Evolutionary conservation across 2,888 invertebrate species (phyloP).

Genomic region (Drosophila hawaiiensis): DNA sequence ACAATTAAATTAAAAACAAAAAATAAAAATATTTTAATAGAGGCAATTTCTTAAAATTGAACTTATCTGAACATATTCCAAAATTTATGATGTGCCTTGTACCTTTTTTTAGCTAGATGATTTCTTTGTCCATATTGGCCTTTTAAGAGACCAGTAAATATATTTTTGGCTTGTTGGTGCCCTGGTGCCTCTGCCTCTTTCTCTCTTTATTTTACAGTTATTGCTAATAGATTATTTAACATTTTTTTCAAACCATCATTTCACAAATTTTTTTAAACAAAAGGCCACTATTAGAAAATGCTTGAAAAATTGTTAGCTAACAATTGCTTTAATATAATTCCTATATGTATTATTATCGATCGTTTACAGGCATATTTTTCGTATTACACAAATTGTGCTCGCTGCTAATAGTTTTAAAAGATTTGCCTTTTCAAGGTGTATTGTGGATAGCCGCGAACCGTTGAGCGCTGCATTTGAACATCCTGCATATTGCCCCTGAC

Average conservation of each 20-base stretch:
- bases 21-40: not conserved
- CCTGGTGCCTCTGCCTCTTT: fast-evolving
- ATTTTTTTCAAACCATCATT: not conserved
- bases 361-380: not conserved
- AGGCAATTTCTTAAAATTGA: not conserved
- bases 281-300: not conserved
- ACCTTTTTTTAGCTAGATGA: too few species aligned
- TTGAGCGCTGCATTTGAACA: slow-evolving; percentile 36
- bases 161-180: not conserved
- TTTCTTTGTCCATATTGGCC: not conserved
- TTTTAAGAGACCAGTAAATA: not conserved
- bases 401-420: not conserved
- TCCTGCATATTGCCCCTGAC: slow-evolving; percentile 28
- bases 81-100: not conserved
- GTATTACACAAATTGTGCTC: not conserved
- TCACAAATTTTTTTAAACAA: not conserved
- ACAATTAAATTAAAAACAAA: not conserved
- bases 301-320: not conserved
- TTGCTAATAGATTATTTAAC: not conserved
- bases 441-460: slow-evolving; percentile 40
- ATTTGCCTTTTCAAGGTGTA: slow-evolving; percentile 9
- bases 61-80: not conserved
- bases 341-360: not conserved
- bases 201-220: not conserved
- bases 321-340: not conserved